phyloP scores from a whole-genome alignment of 2,113 vertebrate species.

The Microcebus tavaratra region DNA sequence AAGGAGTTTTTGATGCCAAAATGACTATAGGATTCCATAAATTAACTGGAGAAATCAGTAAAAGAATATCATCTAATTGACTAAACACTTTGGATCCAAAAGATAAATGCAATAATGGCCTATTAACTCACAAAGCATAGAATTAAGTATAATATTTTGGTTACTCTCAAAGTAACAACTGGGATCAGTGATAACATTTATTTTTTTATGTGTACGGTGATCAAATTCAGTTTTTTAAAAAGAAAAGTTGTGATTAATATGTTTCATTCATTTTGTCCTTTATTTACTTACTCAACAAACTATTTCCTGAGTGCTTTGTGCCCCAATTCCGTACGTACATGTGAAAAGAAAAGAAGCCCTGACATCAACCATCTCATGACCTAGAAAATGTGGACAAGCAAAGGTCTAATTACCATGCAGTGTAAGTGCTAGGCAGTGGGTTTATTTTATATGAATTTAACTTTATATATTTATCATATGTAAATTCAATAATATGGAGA shows the following conservation, averaged over 20 bases:
- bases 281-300: not conserved
- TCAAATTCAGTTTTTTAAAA: not conserved
- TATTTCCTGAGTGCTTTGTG: not conserved
- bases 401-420: not conserved
- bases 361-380: too few species aligned
- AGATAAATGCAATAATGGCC: not conserved
- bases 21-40: not conserved
- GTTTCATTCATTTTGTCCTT: not conserved
- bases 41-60: not conserved
- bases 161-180: not conserved
- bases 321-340: not conserved
- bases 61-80: not conserved
- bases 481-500: not conserved
- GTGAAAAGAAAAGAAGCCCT: not conserved
- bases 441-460: not conserved
- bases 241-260: not conserved
- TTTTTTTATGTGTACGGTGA: not conserved
- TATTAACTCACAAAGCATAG: not conserved
- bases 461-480: not conserved
- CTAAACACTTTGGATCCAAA: not conserved
- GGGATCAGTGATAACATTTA: not conserved
- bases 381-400: not conserved
- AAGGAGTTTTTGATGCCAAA: not conserved
- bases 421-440: too few species aligned
- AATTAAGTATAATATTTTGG: not conserved